Evolutionary conservation across 64 coral and sea anemone genomes (phyloP), one percentile per base, ranked within the genome.

Genomic region (Montipora foliosa): DNA sequence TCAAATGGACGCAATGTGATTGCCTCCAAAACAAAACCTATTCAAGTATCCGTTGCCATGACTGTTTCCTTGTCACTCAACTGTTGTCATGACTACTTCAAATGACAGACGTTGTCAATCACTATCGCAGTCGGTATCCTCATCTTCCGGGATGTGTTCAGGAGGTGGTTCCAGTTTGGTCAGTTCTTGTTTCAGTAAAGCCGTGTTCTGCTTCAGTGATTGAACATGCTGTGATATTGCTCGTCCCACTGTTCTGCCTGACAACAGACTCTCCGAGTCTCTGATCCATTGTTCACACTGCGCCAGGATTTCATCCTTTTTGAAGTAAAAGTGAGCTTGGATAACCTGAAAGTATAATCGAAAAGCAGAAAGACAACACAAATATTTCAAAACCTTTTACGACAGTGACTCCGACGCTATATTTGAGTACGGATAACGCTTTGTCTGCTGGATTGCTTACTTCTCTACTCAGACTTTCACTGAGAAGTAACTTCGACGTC

Each of bases 261-360:
- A 59, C 13, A 93, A 67, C 51, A 96, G 67, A 4, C 78, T 89
- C 88, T 99, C 98, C 2, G 93, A 85, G 69, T 99, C 95, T 58
- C 82, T 84, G 69, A 94, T 99, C 98, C 98, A 99, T 69, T 62
- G 88, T 44, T 99, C 92, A n/a, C 92, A 96, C 79, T 99, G 98
- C 47, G 91, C 67, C 52, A 96, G 62, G 3, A 99, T 94, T 60
- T 99, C 98, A 53, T 99, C 98, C 57, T 92, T 99, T 75, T 99
- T 99, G 78, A 94, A 79, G 75, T 96, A 99, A 74, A 99, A 99
- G 87, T 99, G 98, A 14, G 92, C 88, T 84, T 99, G 74, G 67
- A 99, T 99, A 29, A 99, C 98, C 98, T 99, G 12, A 14, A 12
- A 17, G 60, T 99, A 6, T 8, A 19, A 25, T 55, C 5, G 58